These are phyloP conservation scores for Araneus ventricosus DNA, from an alignment of 1,140 invertebrate species.

Conservation along the genomic window DNA sequence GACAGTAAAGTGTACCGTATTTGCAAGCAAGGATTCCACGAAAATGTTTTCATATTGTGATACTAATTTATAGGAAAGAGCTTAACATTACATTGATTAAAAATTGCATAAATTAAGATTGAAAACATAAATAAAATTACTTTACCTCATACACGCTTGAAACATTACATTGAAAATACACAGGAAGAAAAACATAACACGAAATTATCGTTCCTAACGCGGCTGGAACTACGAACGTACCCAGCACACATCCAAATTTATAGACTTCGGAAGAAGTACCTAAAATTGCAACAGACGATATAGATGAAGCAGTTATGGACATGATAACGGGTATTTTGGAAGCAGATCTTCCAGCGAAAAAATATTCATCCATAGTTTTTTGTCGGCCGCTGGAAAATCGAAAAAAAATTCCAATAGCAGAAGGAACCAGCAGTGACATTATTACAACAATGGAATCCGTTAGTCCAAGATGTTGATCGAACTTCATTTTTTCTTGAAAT, in stretches of 20 bases:
- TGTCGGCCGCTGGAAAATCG: background rate
- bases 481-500: background rate
- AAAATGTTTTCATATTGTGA: too few relatives aligned
- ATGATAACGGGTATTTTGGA: background rate
- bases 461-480: background rate
- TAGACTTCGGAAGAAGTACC: background rate
- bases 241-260: background rate
- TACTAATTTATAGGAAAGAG: too few relatives aligned
- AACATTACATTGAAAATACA: background rate
- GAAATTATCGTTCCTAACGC: background rate
- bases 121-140: background rate
- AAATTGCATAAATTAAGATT: background rate
- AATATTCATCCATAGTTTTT: background rate
- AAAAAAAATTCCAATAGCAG: background rate
- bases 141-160: conserved; percentile 15
- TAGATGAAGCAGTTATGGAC: background rate
- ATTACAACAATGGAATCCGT: background rate
- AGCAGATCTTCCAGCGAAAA: background rate
- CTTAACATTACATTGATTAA: too few relatives aligned
- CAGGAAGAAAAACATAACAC: background rate
- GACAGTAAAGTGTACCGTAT: too few relatives aligned
- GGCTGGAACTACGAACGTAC: background rate
- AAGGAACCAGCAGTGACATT: background rate
- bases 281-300: background rate
- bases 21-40: too few relatives aligned